Conservation (phyloP, 2,113 vertebrate genomes). For the Leptocoma aspasia region DNA sequence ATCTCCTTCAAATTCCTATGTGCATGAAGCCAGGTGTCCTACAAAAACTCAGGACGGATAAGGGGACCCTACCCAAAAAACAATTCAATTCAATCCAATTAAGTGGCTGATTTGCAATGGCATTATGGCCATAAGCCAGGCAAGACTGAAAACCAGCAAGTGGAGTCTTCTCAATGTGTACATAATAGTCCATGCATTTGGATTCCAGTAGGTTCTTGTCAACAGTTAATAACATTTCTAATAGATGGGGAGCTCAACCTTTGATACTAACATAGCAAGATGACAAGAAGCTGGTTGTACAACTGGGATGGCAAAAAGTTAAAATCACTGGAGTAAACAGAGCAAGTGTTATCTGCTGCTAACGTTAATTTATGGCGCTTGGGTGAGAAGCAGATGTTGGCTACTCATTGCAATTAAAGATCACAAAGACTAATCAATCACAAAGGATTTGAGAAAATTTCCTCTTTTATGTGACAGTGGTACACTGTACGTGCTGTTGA, state of each 20-base stretch:
- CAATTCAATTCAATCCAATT: not conserved
- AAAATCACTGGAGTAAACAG: not conserved
- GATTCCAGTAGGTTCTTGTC: not conserved
- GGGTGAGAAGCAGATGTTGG: not conserved
- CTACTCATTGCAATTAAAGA: not conserved
- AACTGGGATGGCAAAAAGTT: not conserved
- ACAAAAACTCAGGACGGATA: not conserved
- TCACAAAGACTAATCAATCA: not conserved
- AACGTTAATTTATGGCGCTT: not conserved
- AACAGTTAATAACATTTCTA: not conserved
- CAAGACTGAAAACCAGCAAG: not conserved
- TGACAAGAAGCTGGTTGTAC: not conserved
- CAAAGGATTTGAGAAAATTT: not conserved
- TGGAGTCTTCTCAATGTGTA: not conserved
- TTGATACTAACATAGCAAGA: fast-evolving
- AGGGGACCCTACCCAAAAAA: not conserved
- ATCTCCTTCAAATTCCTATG: not conserved
- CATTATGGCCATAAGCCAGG: not conserved
- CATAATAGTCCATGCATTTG: not conserved
- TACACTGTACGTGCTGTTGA: not conserved
- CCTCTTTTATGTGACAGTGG: not conserved
- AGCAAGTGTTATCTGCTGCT: not conserved
- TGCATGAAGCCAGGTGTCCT: not conserved
- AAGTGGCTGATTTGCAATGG: not conserved
- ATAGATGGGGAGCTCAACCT: not conserved